Conservation (phyloP, 2,113 vertebrate species). For the Anolis sagrei region DNA sequence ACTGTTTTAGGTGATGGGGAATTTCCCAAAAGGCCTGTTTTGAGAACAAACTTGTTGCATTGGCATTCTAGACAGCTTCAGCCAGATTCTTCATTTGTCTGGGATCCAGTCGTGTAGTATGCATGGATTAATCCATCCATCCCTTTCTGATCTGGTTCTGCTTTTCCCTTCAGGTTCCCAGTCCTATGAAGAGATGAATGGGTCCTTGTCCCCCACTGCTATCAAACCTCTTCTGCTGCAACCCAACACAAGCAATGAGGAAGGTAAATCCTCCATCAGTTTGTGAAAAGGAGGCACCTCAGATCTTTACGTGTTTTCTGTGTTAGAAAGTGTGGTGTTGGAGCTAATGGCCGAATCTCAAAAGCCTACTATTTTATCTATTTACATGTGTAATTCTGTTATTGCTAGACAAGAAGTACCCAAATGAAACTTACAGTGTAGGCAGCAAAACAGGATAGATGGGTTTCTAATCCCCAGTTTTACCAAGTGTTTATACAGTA, state of each 20-base stretch:
- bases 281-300: not conserved
- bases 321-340: not conserved
- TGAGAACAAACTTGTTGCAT: not conserved
- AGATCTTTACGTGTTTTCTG: not conserved
- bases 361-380: too few species aligned
- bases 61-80: not conserved
- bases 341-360: not conserved
- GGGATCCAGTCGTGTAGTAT: not conserved
- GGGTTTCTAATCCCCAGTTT: not conserved
- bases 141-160: not conserved
- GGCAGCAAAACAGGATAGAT: not conserved
- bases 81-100: not conserved
- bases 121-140: not conserved
- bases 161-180: slow-evolving; percentile 24
- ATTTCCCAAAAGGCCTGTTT: not conserved
- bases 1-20: not conserved
- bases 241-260: slow-evolving; percentile 28
- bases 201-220: not conserved
- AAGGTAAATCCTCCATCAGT: not conserved
- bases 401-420: not conserved
- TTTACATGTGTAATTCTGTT: too few species aligned
- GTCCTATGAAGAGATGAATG: slow-evolving; percentile 41
- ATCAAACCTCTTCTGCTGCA: not conserved
- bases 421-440: not conserved
- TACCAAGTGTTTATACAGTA: not conserved